Evolutionary conservation across 2,797 vertebrate genomes (phyloP).

Genomic region (Kryptolebias ocellatus): DNA sequence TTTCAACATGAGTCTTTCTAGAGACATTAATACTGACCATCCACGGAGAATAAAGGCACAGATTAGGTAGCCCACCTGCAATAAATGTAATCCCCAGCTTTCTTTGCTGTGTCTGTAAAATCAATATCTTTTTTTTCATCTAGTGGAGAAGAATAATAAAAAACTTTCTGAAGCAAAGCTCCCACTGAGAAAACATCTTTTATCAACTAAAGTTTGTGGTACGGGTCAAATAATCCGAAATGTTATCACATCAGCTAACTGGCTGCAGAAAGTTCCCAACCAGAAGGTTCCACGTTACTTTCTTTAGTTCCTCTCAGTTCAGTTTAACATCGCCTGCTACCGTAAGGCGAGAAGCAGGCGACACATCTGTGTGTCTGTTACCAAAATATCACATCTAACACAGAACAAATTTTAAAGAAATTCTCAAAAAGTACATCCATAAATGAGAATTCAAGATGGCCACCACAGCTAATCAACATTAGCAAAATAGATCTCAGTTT

Average conservation of each 20-base stretch:
- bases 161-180: conserved; percentile 30
- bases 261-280: conserved; percentile 15
- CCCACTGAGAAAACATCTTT: conserved; percentile 45
- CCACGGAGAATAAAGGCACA: conserved; percentile 16
- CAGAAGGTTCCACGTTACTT: no score
- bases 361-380: no score
- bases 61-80: conserved; percentile 34
- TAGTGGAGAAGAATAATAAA: conserved; percentile 35
- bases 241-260: conserved; percentile 50
- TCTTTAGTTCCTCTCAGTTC: background rate
- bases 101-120: conserved; percentile 34
- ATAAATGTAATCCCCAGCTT: conserved; percentile 53
- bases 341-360: no score
- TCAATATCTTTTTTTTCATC: conserved; percentile 60
- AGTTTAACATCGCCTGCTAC: background rate
- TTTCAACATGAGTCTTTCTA: conserved; percentile 51
- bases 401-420: no score
- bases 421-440: no score
- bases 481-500: no score
- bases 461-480: no score
- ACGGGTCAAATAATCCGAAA: conserved; percentile 52
- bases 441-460: no score
- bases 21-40: conserved; percentile 35
- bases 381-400: no score
- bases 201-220: conserved; percentile 41